Percentiles rank a stretch among this genome's conserved stretches.
Conservation (phyloP, 2,113 vertebrate species). For the Forbesichthys agassizii region DNA sequence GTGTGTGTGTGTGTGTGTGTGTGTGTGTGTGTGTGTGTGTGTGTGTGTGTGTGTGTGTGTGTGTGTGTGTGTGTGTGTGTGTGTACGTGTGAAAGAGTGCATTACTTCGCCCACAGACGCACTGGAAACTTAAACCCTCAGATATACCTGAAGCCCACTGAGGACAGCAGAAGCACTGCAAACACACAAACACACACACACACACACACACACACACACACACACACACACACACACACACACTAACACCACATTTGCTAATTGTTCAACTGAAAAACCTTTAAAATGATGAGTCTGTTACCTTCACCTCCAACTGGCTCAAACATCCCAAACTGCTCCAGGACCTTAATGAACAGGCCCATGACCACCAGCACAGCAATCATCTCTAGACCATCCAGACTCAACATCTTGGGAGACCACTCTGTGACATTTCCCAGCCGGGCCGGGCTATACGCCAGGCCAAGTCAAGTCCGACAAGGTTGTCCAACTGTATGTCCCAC, state of each 20-base stretch:
- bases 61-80: too few species aligned
- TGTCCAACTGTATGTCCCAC: conserved; percentile 5
- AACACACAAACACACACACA: background rate
- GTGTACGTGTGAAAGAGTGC: background rate
- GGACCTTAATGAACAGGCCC: conserved; percentile 95
- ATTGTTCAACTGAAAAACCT: too few species aligned
- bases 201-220: conserved; percentile 4
- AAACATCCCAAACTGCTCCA: conserved; percentile 98
- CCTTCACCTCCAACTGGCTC: conserved; percentile 95
- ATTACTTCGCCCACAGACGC: conserved; percentile 42
- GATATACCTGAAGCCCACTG: conserved; percentile 39
- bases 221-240: conserved; percentile 3
- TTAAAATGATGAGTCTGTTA: conserved; percentile 37
- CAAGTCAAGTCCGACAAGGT: conserved; percentile 10
- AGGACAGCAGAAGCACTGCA: conserved; percentile 36
- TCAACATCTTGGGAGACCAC: conserved; percentile 79
- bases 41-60: too few species aligned
- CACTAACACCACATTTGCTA: background rate
- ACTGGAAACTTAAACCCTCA: conserved; percentile 57
- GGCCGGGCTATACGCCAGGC: conserved; percentile 4
- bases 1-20: conserved; percentile 29
- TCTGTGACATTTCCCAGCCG: conserved; percentile 58
- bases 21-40: conserved; percentile 12
- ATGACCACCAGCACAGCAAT: conserved; percentile 95
- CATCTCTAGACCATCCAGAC: conserved; percentile 95